Evolutionary conservation across 2,113 vertebrate species (phyloP), one percentile per base, ranked within the genome.

Genomic region (Chionis minor): DNA sequence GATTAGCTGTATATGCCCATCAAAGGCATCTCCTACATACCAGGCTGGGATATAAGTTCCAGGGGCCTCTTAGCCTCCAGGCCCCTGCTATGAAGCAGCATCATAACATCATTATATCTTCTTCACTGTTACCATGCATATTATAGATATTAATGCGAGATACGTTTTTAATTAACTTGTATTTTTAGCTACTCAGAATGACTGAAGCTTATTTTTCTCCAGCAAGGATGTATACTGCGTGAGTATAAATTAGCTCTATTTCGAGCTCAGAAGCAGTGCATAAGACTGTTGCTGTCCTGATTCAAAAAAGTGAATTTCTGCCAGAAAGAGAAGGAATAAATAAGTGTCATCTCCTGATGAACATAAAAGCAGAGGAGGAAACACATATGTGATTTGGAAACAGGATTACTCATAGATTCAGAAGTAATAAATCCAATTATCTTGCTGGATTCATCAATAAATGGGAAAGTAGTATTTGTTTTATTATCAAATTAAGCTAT

Each of bases 391-490:
- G 92, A 92, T 92, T 89, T 92, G 70, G 89, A 95, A 97, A 97
- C 65, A 89, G 81, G 83, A 92, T 97, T 97, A 96, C 89, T 95
- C 91, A 92, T 87, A 97, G 86, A 89, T 95, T 97, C 88, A 92
- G 58, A 96, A 94, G 61, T 49, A 97, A 95, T 92, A 97, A 97
- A 97, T 97, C 94, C 86, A 97, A 96, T 97, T 96, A 94, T 54
- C 73, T 95, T 92, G 77, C 89, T 94, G 94, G 92, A 94, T 97
- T 94, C 92, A 97, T 95, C 92, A 96, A 97, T 94, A 97, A 95
- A 97, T 91, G 84, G 10, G 62, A 95, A 95, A 95, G 70, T 38
- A 91, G 51, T 73, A 94, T 96, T 97, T 97, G 70, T 87, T 96
- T 96, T 90, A 89, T 94, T 92, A 91, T 85, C 49, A 96, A 96